Evolutionary conservation across 2,797 vertebrate species (phyloP), one percentile per base, ranked within the genome.

Genomic region (Danio aesculapii): DNA sequence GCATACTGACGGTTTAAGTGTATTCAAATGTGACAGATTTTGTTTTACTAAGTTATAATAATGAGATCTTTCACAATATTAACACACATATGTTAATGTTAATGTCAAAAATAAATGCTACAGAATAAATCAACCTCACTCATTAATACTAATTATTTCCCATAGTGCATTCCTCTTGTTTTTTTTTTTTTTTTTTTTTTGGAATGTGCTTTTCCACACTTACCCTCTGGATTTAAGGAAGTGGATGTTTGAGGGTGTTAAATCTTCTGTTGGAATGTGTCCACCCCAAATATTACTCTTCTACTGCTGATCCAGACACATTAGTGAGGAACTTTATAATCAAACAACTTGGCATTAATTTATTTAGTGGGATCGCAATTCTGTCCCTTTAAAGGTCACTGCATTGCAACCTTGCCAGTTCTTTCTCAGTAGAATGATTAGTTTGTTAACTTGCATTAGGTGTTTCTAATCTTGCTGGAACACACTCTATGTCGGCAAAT

Each of bases 391-490:
- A 76, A 50, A 81, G 30, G 44, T 73, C 59, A 66, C 11, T 1
- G 4, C 71, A 69, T 41, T 41, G 16, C 50, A 52, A 46, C 59
- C 16, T 53, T 21, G 8, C 62, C 4, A 7, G 13, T 43, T 67
- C 8, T 78, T 73, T 19, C 61, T 73, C 14, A 1, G 43, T 39
- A 73, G 47, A 78, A 11, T 21, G 16, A 19, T 66, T 55, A 4
- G 6, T 47, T 50, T 69, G 13, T 75, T 72, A 47, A 67, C 67
- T 69, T 46, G 6, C 16, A 44, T 63, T 17, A 47, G 64, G 43
- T 61, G 57, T 57, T 79, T 70, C 50, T 80, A 68, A 72, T 70
- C 57, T 66, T 67, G 59, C 61, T 77, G 52, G 58, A 77, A 66
- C 59, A 16, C 44, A 55, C 4, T 58, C 7, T 68, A 61, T 76